Evolutionary conservation across 2,888 invertebrate genomes (phyloP).

Genomic region (Tryphoninae sp.): DNA sequence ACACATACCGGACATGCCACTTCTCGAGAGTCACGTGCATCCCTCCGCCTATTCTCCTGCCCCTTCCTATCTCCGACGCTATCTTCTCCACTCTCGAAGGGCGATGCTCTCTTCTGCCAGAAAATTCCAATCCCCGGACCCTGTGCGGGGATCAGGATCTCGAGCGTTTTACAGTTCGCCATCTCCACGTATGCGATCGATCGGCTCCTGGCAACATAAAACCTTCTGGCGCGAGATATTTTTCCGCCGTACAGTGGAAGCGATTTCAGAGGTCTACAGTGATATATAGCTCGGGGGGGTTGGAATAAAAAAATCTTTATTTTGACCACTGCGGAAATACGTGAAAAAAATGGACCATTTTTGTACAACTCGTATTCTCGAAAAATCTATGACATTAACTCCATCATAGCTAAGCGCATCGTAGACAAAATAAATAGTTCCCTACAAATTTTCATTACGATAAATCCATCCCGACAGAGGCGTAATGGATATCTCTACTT

Average conservation of each 20-base stretch:
- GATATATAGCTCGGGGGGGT: background rate
- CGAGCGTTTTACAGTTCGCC: conserved; percentile 46
- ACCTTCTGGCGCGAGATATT: conserved; percentile 17
- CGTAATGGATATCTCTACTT: background rate
- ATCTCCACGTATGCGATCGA: conserved; percentile 36
- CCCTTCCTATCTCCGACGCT: conserved; percentile 26
- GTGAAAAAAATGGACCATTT: background rate
- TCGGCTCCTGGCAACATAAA: conserved; percentile 17
- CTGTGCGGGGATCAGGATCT: conserved; percentile 41
- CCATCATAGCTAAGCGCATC: no score
- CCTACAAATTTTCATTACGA: background rate
- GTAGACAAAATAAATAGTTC: background rate
- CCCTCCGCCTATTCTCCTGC: conserved; percentile 10
- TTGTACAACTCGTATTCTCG: background rate
- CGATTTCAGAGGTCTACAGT: background rate
- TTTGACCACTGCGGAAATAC: background rate
- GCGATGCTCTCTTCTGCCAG: conserved; percentile 32
- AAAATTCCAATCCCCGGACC: conserved; percentile 52
- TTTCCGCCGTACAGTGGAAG: background rate
- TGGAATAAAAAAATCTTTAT: background rate
- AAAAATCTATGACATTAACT: no score
- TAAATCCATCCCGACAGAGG: background rate
- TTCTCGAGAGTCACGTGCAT: conserved; percentile 54
- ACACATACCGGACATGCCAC: conserved; percentile 57
- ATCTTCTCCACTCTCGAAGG: conserved; percentile 44